A percentile compares a stretch with the other conserved stretches of the same genome.
Evolutionary conservation across 1,140 invertebrate genomes (phyloP).

Genomic region (Trichogramma pretiosum): DNA sequence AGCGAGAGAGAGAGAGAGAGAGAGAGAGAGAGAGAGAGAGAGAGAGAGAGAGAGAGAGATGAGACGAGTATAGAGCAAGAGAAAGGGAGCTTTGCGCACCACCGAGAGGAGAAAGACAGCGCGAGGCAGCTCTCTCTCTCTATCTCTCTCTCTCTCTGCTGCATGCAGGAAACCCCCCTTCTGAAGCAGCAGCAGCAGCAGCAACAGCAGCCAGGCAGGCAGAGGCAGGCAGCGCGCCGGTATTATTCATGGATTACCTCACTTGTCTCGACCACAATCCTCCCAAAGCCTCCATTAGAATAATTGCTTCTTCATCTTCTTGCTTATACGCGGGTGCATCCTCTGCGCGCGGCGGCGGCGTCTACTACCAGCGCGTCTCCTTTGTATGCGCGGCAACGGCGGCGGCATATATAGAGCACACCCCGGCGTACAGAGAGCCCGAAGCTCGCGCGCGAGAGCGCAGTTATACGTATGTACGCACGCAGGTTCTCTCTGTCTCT

Average conservation of each 20-base stretch:
- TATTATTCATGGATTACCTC: slow-evolving; percentile 46
- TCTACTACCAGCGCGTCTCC: no score
- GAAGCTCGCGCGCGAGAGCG: no score
- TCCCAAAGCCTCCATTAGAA: slow-evolving; percentile 43
- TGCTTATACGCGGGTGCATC: slow-evolving; percentile 28
- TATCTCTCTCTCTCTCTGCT: no score
- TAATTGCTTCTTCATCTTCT: slow-evolving; percentile 46
- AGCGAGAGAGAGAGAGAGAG: not conserved
- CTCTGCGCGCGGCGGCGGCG: no score
- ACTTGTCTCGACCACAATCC: slow-evolving; percentile 41
- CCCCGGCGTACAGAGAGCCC: no score
- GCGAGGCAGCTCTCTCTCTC: not conserved
- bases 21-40: not conserved
- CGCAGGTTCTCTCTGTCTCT: no score
- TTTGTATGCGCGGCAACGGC: no score
- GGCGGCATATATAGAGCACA: no score
- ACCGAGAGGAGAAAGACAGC: slow-evolving; percentile 8
- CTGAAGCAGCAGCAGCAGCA: slow-evolving; percentile 11
- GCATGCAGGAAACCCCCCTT: not conserved
- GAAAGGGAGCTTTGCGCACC: slow-evolving; percentile 31
- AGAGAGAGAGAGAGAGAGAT: slow-evolving; percentile 36
- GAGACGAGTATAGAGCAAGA: slow-evolving; percentile 41
- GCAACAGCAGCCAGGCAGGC: not conserved
- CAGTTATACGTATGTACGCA: no score
- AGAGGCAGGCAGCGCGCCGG: slow-evolving; percentile 20